Base-by-base conservation (phyloP, 2,888 invertebrate genomes). In the Vesta saturnalis region DNA sequence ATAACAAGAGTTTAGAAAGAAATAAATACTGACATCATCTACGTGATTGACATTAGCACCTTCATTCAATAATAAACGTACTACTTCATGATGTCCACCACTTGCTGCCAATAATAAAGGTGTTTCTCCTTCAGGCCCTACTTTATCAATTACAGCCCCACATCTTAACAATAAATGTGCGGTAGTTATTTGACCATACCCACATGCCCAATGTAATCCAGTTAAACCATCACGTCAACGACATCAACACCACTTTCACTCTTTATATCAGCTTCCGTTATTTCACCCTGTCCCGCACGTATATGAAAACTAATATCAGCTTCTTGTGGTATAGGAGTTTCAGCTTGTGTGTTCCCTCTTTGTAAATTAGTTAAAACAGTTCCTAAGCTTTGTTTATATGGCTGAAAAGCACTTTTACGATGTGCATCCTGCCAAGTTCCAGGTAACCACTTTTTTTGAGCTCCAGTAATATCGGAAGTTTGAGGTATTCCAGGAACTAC, bases 281-380 rank as follows among this genome's bases (percentile, higher is more conserved):
- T 88, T 85, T 95, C 95, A 63, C 95, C 95, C 84, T 95, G 94
- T 12, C 96, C 97, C 72, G 96, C 94, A 80, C 94, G 89, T 76
- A 94, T 94, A 83, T 96, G 95, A 81, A 96, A 91, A 77, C 92
- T 94, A 76, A 93, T 86, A 80, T 92, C 89, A 72, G 87, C 86
- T 78, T 89, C 87, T 80, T 89, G 89, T 69, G 90, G 85, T 78
- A 91, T 87, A 65, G 93, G 92, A 71, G 94, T 93, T 77, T 94
- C 93, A 69, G 96, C 95, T 85, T 95, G 94, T 67, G 96, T 95
- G 83, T 97, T 97, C 70, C 97, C 83, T 83, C 97, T 87, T 85
- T 97, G 96, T 65, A 97, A 87, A 86, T 97, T 97, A 12, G 97
- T 97, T 72, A 97, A 86, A 16, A 97, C 92, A 4, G 96, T 96